Evolutionary conservation across 2,888 invertebrate species (phyloP), one percentile per base, ranked within the genome.

Genomic region (Phania funesta): DNA sequence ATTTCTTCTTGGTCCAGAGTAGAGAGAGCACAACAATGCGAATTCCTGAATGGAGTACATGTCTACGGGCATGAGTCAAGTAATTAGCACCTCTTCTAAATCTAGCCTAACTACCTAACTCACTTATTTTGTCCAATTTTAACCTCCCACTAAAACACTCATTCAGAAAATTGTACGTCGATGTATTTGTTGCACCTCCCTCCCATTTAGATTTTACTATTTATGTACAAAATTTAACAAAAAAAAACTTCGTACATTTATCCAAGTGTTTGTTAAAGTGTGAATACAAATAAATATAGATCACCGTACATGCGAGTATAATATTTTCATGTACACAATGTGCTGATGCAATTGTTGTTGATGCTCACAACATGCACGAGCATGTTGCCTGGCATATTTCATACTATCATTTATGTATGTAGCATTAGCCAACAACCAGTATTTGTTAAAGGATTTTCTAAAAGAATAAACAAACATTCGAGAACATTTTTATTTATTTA

Each of bases 391-490:
- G 22, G 9, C n/a, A 32, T 58, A 70, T 71, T 71, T 35, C 24
- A 71, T 50, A 22, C 35, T 18, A 48, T 24, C 50, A 60, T 46
- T 67, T 18, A 24, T 16, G 26, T 13, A 65, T 48, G 52, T n/a
- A 18, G 52, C 52, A 67, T 41, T 20, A 68, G 16, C 41, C 38
- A 50, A 65, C 46, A 35, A 29, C 52, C 32, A 68, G 52, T 62
- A 68, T 68, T 75, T 68, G 52, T 44, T 54, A 32, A 46, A 70
- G 62, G 77, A 77, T 70, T 68, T 76, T 68, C 62, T 62, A 62
- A 68, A 44, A 44, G 76, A 76, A 60, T 76, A 76, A 76, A 68
- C 76, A 76, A 76, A 76, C 68, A 62, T 68, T 76, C 58, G 44
- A 64, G 64, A 74, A 74, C 46, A 35, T 44, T 74, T 75, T 54